Evolutionary conservation across 2,797 vertebrate species (phyloP), one percentile per base, ranked within the genome.

Genomic region (Spinus pinus): DNA sequence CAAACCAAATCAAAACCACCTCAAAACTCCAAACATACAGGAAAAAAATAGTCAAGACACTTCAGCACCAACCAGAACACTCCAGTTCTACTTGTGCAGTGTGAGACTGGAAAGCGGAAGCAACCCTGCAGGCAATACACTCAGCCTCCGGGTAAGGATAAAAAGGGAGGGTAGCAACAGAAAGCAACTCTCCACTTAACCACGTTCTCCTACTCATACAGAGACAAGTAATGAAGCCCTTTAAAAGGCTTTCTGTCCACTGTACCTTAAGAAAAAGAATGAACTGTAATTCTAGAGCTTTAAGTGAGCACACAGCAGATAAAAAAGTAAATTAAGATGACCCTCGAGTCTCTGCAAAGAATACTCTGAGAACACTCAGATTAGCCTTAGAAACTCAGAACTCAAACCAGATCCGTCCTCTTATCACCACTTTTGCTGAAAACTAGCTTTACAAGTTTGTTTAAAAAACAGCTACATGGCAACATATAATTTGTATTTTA

Each of bases 371-470:
- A 90, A 74, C 62, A 61, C 37, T 1, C 2, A 66, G 33, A 66
- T 64, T 60, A 79, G 35, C 49, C 60, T 70, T 35, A 69, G 66
- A 75, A 95, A 94, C 53, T 66, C 51, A 57, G 56, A 80, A 75
- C 51, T 81, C 82, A 80, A 88, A 88, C 16, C 61, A 83, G 80
- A 69, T 44, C 37, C 0, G 0, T 75, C 61, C 54, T 83, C 65
- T 58, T 81, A 93, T 75, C 77, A 61, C 25, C 28, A 62, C 33
- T 54, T 47, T 70, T 84, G 66, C 82, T 84, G 60, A 86, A 94
- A 92, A 93, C 50, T 16, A 86, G 77, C 65, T 81, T 88, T 88
- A 51, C 67, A 79, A 81, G 90, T 91, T 75, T 75, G 44, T 79
- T 84, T 78, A 50, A 75, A 79, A 41, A 86, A 77, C 23, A 65